Base-by-base conservation (phyloP, 2,113 vertebrate genomes). In the Rhinoderma darwinii region DNA sequence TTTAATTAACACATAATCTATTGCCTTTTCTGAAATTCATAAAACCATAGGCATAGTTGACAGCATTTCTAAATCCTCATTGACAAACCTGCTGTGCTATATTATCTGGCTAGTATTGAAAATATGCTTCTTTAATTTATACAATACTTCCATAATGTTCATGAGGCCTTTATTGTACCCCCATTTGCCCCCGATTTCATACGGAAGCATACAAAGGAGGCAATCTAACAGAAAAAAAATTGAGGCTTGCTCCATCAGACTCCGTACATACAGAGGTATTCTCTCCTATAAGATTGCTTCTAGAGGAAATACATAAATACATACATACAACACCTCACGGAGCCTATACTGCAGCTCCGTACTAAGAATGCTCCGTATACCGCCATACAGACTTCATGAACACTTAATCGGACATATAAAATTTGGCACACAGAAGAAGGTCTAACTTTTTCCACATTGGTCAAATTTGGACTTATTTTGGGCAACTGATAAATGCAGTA, bases 1-100 rank as follows among this genome's bases (percentile, higher is more conserved):
- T 72, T 73, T 86, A 39, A 14, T 27, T 61, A 44, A 39, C 30
- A 82, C 50, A 70, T 37, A 41, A 87, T 35, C 15, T 39, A 15
- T n/a, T n/a, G n/a, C n/a, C n/a, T n/a, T 22, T 74, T 4, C 68
- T 32, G 37, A 43, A 44, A 30, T 84, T 2, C 39, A 70, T 30
- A n/a, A 32, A 35, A 35, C 27, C 4, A 6, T 32, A 66, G 61
- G n/a, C 27, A 70, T 70, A 37, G 17, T 2, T 17, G 15, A 20
- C 63, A 17, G 27, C 22, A 11, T 70, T 20, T 56, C 4, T 18
- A 63, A 0, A 30, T 15, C 11, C n/a, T 11, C 61, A 30, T 7
- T 30, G 61, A 63, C 11, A 27, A 14, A 7, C n/a, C 27, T 30
- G 11, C 61, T 14, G 27, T 63, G n/a, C 61, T 12, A 30, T 30